Conservation (phyloP, 2,888 invertebrate genomes). For the Epirrhoe tristata region DNA sequence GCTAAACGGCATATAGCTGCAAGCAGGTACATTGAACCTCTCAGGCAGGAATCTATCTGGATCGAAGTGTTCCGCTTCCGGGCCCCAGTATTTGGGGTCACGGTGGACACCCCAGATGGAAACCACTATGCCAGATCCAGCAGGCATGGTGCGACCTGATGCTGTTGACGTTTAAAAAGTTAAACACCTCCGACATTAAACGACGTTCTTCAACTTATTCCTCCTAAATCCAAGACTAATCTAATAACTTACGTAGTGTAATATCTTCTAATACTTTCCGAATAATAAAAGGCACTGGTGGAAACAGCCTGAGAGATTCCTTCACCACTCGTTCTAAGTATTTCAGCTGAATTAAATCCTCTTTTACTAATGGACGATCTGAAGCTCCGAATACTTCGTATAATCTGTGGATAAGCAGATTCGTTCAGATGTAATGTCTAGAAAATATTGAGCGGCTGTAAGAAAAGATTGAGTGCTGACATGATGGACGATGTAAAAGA, state of each 20-base stretch:
- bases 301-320: constrained; percentile 71
- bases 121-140: constrained; percentile 76
- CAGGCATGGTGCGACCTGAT: constrained; percentile 72
- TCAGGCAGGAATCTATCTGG: constrained; percentile 87
- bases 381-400: constrained; percentile 67
- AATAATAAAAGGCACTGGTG: constrained; percentile 75
- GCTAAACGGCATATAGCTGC: constrained; percentile 82
- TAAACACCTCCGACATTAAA: no score
- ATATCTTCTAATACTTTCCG: constrained; percentile 71
- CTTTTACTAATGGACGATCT: constrained; percentile 66
- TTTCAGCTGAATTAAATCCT: constrained; percentile 66
- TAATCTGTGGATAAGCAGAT: constrained; percentile 52
- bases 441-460: no score
- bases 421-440: background rate
- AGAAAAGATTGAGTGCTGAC: no score
- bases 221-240: no score
- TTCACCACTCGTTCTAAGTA: constrained; percentile 75
- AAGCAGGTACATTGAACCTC: constrained; percentile 67
- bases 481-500: no score
- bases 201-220: no score
- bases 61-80: constrained; percentile 86
- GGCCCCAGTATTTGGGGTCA: constrained; percentile 85
- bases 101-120: constrained; percentile 82
- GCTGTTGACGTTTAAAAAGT: constrained; percentile 49
- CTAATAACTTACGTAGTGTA: constrained; percentile 69